Conservation (phyloP, 1,140 invertebrate genomes). For the Aradophagus sp. region DNA sequence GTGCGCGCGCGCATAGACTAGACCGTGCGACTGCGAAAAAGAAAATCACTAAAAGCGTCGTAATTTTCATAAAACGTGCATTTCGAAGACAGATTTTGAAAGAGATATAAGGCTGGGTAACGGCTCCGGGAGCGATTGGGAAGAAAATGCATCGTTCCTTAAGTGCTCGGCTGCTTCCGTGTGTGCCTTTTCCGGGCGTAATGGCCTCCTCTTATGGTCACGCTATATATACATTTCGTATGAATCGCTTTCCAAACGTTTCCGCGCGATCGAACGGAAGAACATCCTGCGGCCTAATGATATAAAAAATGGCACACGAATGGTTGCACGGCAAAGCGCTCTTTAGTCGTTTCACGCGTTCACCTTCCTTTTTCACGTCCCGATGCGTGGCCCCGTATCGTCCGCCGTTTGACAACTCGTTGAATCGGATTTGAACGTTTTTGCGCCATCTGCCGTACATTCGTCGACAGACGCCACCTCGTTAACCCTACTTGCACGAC, state of each 20-base stretch:
- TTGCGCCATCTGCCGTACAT: conserved; percentile 10
- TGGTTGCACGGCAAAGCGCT: conserved; percentile 13
- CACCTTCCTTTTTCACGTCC: conserved; percentile 3
- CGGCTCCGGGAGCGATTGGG: conserved; percentile 44
- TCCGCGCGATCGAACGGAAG: conserved; percentile 42
- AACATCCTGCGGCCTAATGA: conserved; percentile 47
- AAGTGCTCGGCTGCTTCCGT: conserved; percentile 41
- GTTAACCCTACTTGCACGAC: too few species aligned
- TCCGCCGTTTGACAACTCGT: conserved; percentile 12
- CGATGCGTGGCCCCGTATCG: neutral
- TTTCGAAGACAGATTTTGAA: conserved; percentile 58
- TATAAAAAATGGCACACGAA: conserved; percentile 35
- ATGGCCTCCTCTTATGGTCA: conserved; percentile 55
- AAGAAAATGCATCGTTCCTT: conserved; percentile 56
- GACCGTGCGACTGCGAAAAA: conserved; percentile 39
- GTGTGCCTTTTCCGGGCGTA: conserved; percentile 40
- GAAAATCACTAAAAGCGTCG: conserved; percentile 57
- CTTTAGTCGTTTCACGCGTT: neutral
- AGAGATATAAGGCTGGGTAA: conserved; percentile 54
- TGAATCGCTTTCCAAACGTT: conserved; percentile 45
- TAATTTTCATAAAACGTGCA: conserved; percentile 59
- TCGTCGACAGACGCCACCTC: neutral
- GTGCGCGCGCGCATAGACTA: too few species aligned
- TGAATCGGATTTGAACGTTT: conserved; percentile 21
- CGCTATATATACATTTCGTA: conserved; percentile 47